Percentiles rank a stretch among this genome's conserved stretches.
phyloP scores from a whole-genome alignment of 2,113 vertebrate genomes.

The Perca flavescens region DNA sequence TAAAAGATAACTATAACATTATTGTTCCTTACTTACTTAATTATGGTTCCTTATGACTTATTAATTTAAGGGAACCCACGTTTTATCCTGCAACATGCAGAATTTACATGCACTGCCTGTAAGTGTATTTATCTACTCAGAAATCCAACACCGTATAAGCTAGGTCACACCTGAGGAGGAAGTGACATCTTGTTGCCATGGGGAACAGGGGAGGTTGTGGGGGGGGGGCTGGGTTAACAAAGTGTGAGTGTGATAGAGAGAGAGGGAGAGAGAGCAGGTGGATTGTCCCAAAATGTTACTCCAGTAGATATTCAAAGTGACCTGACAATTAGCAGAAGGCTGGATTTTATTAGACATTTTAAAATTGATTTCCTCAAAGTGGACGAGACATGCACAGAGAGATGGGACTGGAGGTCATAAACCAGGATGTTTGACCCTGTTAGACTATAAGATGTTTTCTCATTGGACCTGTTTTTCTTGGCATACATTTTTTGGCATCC shows the following conservation, averaged over 20 bases:
- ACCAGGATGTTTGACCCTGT: constrained; percentile 9
- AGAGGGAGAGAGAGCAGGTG: constrained; percentile 4
- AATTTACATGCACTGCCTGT: not conserved
- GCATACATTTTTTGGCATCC: not conserved
- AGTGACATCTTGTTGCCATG: constrained; percentile 72
- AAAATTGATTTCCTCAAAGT: not conserved
- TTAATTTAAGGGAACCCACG: not conserved
- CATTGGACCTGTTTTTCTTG: not conserved
- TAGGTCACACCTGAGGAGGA: constrained; percentile 74
- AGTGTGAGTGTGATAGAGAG: constrained; percentile 23
- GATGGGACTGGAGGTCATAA: not conserved
- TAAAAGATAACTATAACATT: no score
- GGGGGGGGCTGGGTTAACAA: constrained; percentile 33
- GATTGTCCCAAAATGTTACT: constrained; percentile 22
- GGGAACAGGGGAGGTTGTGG: constrained; percentile 51
- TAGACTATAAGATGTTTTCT: not conserved
- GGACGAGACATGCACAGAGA: not conserved
- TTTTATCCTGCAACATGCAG: not conserved
- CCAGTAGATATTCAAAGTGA: not conserved
- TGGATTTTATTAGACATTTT: not conserved
- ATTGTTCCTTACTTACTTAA: no score
- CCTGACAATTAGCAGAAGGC: not conserved
- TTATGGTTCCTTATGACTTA: no score
- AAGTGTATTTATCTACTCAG: constrained; percentile 23
- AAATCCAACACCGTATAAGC: constrained; percentile 58